Conservation (phyloP, 2,888 invertebrate species). For the Eledona agricola region DNA sequence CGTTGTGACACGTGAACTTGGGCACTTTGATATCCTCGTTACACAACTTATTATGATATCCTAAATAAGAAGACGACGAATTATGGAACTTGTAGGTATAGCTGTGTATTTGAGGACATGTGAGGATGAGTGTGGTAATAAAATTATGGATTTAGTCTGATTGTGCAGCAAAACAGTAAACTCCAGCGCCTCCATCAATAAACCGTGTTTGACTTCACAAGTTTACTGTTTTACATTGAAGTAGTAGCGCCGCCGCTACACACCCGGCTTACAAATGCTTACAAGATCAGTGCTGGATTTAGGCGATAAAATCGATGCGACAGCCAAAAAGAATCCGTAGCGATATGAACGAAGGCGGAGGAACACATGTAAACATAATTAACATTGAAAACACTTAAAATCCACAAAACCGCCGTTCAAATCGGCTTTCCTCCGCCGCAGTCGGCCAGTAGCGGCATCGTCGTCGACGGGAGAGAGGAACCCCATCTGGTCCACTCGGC, state of each 20-base stretch:
- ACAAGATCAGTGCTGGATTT: constrained; percentile 17
- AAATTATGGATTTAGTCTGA: constrained; percentile 13
- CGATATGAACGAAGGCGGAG: constrained; percentile 8
- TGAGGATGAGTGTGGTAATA: too few relatives aligned
- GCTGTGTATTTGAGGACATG: too few relatives aligned
- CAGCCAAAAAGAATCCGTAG: constrained; percentile 5
- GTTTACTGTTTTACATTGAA: constrained; percentile 22
- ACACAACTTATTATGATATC: too few relatives aligned
- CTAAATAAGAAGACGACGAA: too few relatives aligned
- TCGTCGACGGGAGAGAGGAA: constrained; percentile 18
- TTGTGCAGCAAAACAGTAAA: constrained; percentile 18
- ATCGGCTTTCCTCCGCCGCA: constrained; percentile 48
- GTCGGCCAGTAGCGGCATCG: constrained; percentile 41
- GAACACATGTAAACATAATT: constrained; percentile 45
- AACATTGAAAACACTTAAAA: constrained; percentile 51
- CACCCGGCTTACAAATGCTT: constrained; percentile 17
- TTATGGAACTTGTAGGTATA: too few relatives aligned
- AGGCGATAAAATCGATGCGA: constrained; percentile 16
- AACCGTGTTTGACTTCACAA: constrained; percentile 22
- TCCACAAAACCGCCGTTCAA: constrained; percentile 49
- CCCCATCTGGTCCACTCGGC: constrained; percentile 45
- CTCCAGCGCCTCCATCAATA: constrained; percentile 22
- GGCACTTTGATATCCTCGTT: too few relatives aligned
- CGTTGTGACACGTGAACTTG: too few relatives aligned
- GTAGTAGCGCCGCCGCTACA: constrained; percentile 9